Base-by-base conservation (phyloP, 2,888 invertebrate genomes). In the Rhingia rostrata region DNA sequence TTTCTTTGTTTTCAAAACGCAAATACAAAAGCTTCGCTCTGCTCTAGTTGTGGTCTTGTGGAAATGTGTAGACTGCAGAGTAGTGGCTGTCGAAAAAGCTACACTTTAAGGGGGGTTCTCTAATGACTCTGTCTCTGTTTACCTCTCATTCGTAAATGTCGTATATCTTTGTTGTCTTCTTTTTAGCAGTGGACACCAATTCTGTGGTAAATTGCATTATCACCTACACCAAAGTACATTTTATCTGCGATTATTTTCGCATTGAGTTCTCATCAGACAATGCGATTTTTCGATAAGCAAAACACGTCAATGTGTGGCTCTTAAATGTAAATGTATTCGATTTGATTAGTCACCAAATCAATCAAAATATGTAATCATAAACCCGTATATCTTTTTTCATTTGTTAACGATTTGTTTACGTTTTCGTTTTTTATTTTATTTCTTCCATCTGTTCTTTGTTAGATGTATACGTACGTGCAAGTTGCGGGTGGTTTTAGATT, bases 1-100 rank as follows among this genome's bases (percentile, higher is more conserved):
- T 77, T 77, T 72, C 82, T 78, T 82, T 82, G 82, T 78, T 82
- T 78, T 78, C 43, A 63, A 78, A 64, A 54, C 22, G 32, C 43
- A 33, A 39, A 35, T 70, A 6, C 6, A n/a, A 72, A 45, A 83
- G 82, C 82, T 78, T 73, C 22, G 7, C 53, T n/a, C 12, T 73
- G 78, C 67, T 83, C 78, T 41, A 78, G 49, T 78, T 81, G 45
- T 51, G 10, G 43, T 14, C 2, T 22, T 22, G 22, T 22, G 22
- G 22, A 22, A 22, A 22, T 22, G 22, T 22, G 22, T 2, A 22
- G 22, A 22, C 22, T 22, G 22, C 1, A 22, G 22, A 22, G 22
- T 22, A 22, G 2, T 2, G 22, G 22, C 22, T 22, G 22, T 22
- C 22, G 22, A 22, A 22, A 22, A 22, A 22, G 22, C 22, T 22